Conservation (phyloP, 2,797 vertebrate species). For the Enteromius paludinosus region DNA sequence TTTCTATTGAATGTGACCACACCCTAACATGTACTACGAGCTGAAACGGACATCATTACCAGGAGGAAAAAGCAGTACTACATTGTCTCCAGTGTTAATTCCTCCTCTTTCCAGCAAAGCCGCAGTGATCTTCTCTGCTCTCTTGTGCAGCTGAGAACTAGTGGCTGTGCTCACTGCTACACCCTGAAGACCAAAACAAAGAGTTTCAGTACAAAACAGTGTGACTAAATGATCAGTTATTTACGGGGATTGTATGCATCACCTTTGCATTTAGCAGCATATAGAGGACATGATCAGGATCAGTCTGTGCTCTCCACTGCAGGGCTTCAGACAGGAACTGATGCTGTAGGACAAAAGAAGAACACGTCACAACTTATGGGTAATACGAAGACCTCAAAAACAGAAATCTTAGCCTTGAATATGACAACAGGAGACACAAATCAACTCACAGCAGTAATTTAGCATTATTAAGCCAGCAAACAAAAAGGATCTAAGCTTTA, state of each 20-base stretch:
- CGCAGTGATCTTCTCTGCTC: slow-evolving; percentile 93
- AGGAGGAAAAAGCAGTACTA: slow-evolving; percentile 97
- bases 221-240: neutral
- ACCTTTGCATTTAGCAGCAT: slow-evolving; percentile 95
- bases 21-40: neutral
- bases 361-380: neutral
- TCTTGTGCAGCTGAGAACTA: slow-evolving; percentile 93
- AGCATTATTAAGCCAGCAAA: slow-evolving; percentile 16
- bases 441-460: neutral
- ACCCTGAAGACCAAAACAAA: slow-evolving; percentile 79
- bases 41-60: slow-evolving; percentile 75
- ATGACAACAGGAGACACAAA: neutral
- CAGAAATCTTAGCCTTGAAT: neutral
- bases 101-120: slow-evolving; percentile 91
- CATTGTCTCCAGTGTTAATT: slow-evolving; percentile 96
- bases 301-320: slow-evolving; percentile 93
- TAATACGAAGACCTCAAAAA: neutral
- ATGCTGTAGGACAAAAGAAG: slow-evolving; percentile 78
- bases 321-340: slow-evolving; percentile 96
- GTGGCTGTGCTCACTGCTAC: slow-evolving; percentile 91
- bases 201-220: neutral
- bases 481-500: neutral
- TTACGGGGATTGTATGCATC: neutral
- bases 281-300: slow-evolving; percentile 94
- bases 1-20: neutral